phyloP scores from a whole-genome alignment of 2,113 vertebrate genomes.

The Apaloderma vittatum region DNA sequence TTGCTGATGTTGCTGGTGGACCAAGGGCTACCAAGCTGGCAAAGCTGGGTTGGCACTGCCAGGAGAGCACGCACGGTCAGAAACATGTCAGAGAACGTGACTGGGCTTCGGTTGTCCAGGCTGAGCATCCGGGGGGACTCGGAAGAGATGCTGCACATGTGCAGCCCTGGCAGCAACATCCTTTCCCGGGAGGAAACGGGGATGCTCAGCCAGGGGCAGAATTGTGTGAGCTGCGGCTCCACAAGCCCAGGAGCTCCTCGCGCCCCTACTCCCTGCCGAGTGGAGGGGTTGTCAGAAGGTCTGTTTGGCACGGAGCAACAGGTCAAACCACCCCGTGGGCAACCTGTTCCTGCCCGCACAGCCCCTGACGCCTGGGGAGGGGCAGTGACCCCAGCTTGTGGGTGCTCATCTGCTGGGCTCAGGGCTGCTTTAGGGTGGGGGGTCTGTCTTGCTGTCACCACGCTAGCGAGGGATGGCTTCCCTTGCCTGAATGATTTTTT shows the following conservation, averaged over 20 bases:
- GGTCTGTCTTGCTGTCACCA: background rate
- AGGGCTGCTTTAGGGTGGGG: background rate
- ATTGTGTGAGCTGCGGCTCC: background rate
- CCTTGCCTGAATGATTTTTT: background rate
- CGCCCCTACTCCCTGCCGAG: background rate
- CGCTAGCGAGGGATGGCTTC: background rate
- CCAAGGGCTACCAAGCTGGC: background rate
- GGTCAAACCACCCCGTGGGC: fast-evolving
- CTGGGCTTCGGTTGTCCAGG: background rate
- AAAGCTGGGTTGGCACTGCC: background rate
- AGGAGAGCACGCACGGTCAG: fast-evolving
- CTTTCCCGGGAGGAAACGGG: fast-evolving
- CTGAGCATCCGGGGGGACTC: background rate
- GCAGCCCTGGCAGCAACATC: background rate
- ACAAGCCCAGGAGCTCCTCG: background rate
- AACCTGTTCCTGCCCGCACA: fast-evolving
- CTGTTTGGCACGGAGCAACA: background rate
- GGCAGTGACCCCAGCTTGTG: no score
- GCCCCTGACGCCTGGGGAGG: background rate
- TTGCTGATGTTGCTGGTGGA: background rate
- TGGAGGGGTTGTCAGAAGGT: background rate
- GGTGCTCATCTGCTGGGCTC: background rate
- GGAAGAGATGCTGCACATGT: background rate
- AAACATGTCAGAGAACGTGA: fast-evolving
- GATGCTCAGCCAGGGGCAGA: background rate